Base-by-base conservation (phyloP, 2,113 vertebrate genomes). In the Cynopterus brachyotis region DNA sequence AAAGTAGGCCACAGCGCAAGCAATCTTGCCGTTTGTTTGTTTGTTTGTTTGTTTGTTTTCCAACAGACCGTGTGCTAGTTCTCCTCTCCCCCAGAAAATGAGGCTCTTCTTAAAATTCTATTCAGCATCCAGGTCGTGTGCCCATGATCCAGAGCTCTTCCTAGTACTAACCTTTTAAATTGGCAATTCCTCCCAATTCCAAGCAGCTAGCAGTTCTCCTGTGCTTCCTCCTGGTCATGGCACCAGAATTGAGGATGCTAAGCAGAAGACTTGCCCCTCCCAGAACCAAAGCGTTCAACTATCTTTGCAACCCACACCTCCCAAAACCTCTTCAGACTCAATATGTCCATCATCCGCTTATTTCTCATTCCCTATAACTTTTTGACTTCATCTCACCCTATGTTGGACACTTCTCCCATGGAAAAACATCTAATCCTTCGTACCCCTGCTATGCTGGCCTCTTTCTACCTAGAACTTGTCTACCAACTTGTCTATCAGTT, bases 51-150 rank as follows among this genome's bases (percentile, higher is more conserved):
- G 2, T 15, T 50, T 50, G n/a, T 53, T 22, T 37, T 17, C 72
- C 45, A 16, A 1, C 30, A 6, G 66, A 28, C 5, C 1, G 7
- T n/a, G 19, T 9, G 10, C 30, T 60, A 1, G n/a, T 75, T 4
- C 9, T 9, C 8, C 22, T 59, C 37, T 47, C 47, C 26, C 50
- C 9, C 53, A 11, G 35, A 55, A 72, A 12, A 30, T 12, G 3
- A 62, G 62, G 9, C 79, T 47, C 12, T 4, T 50, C 6, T 50
- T 45, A 50, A 75, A 17, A 9, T 20, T 64, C 45, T 32, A 24
- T 7, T 57, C 57, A 3, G 20, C 16, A 55, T 24, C 57, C 66
- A 9, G 17, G 40, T 42, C 40, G 47, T 59, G 30, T 5, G 1
- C 40, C 26, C 28, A 3, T 4, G 3, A 12, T 11, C 16, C 69